These are phyloP conservation scores for Pseudomyrmex flavicornis DNA, from an alignment of 1,140 invertebrate species.

Conservation along the genomic window DNA sequence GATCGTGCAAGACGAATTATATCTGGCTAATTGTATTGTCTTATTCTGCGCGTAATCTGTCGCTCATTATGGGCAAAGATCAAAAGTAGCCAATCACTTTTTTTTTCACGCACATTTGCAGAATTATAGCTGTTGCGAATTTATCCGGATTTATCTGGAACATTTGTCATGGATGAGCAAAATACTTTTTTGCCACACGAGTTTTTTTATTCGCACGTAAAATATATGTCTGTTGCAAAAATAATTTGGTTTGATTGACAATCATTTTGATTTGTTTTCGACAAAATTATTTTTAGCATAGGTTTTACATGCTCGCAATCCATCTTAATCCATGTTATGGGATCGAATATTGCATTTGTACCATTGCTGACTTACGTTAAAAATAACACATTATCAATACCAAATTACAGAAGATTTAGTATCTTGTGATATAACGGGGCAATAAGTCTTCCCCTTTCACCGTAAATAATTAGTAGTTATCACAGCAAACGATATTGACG, in stretches of 20 bases:
- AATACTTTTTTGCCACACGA: background rate
- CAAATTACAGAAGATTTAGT: slow-evolving; percentile 35
- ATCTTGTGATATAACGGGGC: background rate
- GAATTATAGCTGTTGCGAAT: background rate
- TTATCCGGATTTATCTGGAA: background rate
- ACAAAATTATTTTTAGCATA: slow-evolving; percentile 17
- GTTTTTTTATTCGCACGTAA: background rate
- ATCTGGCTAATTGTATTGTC: slow-evolving; percentile 76
- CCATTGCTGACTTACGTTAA: background rate
- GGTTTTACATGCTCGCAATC: slow-evolving; percentile 12
- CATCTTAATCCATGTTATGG: background rate
- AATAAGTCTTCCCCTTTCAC: background rate
- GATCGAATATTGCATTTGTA: background rate
- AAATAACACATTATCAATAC: slow-evolving; percentile 1
- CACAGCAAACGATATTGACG: background rate
- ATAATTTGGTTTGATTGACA: background rate
- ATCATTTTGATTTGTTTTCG: background rate
- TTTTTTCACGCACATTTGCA: background rate
- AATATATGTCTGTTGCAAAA: background rate
- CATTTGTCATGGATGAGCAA: too few relatives aligned
- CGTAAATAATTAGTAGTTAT: slow-evolving; percentile 34
- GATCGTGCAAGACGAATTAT: slow-evolving; percentile 47
- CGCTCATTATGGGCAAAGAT: background rate
- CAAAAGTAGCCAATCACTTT: background rate
- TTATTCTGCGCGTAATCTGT: slow-evolving; percentile 39